phyloP scores from a whole-genome alignment of 2,797 vertebrate species.

The Cyprinella venusta region DNA sequence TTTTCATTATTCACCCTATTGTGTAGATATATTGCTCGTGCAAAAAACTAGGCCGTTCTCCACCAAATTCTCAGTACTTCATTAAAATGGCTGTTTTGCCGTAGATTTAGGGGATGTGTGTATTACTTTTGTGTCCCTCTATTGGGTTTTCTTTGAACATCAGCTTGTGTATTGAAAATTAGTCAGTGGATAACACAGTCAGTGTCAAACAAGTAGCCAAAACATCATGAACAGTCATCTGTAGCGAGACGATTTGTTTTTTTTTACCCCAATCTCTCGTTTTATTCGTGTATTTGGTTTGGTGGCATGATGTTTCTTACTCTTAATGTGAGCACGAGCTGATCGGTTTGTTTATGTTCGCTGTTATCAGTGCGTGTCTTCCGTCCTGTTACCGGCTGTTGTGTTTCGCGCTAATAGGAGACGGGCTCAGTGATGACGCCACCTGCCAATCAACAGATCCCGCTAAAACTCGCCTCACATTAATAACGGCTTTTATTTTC shows the following conservation, averaged over 20 bases:
- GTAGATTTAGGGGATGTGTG: too few relatives aligned
- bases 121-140: too few relatives aligned
- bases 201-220: neutral
- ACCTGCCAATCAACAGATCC: slow-evolving; percentile 63
- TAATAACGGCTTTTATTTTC: neutral
- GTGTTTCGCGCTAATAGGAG: slow-evolving; percentile 38
- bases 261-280: neutral
- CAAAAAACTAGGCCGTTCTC: slow-evolving; percentile 19
- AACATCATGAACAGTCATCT: neutral
- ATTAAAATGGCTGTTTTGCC: neutral
- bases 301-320: neutral
- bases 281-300: neutral
- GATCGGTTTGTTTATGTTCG: slow-evolving; percentile 25
- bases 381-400: slow-evolving; percentile 35
- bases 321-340: neutral
- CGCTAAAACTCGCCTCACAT: too few relatives aligned
- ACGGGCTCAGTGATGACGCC: slow-evolving; percentile 68
- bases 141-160: neutral
- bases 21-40: neutral
- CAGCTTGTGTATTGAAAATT: neutral
- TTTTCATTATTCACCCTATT: neutral
- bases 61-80: neutral
- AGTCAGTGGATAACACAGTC: neutral
- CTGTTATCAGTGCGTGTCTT: slow-evolving; percentile 15
- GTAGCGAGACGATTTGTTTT: neutral